Base-by-base conservation (phyloP, 2,113 vertebrate species). In the Paraplagusia blochii region DNA sequence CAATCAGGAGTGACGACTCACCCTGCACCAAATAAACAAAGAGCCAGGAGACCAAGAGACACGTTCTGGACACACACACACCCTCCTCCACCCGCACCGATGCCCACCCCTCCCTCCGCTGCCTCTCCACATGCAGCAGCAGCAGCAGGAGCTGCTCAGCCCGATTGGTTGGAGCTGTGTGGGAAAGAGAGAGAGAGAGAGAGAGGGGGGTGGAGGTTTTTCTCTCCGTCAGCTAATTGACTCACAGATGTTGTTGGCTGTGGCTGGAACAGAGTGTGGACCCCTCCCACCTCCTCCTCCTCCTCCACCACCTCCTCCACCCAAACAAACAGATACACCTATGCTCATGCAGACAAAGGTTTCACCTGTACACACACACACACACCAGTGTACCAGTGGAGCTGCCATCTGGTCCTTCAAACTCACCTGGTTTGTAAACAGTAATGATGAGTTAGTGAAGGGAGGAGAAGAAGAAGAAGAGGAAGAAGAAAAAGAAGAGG, bases 31-130 rank as follows among this genome's bases (percentile, higher is more conserved):
- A 87, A 85, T 76, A 85, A 81, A 89, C 86, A 89, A 91, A 87
- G 87, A 85, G n/a, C n/a, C n/a, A 88, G 86, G 85, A 85, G 79
- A 85, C 84, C 83, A 81, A 79, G 81, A 89, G 82, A 86, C 87
- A 87, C 86, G 88, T 89, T 91, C 89, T 87, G 87, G 82, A 90
- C 87, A 89, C 88, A 83, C 88, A 88, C 87, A 86, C 87, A 85
- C 82, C 85, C 83, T 76, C 77, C 80, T 75, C 81, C 52, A 72
- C 73, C 72, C 78, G 58, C 80, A 83, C 74, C 68, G 54, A 70
- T 53, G 57, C 79, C 79, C 88, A 66, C 84, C 85, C 86, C 88
- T 88, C 84, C 85, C 86, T 87, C 89, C 85, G 82, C 53, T 38
- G 72, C 59, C 70, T 81, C 66, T 35, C 73, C n/a, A 80, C 80